These are phyloP conservation scores for Ophonus ardosiacus DNA, from an alignment of 2,888 invertebrate species.

Conservation along the genomic window DNA sequence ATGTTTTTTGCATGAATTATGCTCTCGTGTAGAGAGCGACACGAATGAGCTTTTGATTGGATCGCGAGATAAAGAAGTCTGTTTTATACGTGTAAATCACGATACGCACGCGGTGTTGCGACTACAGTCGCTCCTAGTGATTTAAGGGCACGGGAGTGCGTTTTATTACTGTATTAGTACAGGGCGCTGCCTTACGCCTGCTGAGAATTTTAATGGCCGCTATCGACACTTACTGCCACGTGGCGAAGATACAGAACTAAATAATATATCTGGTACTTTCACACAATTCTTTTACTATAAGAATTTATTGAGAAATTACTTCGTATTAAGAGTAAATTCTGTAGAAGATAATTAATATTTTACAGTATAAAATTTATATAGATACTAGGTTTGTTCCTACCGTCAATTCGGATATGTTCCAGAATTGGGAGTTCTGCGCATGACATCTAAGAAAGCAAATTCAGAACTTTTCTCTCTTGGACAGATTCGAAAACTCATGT, in stretches of 20 bases:
- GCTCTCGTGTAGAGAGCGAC: conserved; percentile 1
- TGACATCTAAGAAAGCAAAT: too few relatives aligned
- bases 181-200: conserved; percentile 18
- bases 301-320: too few relatives aligned
- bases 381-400: too few relatives aligned
- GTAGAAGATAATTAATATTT: too few relatives aligned
- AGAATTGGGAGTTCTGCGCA: too few relatives aligned
- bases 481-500: too few relatives aligned
- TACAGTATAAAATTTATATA: too few relatives aligned
- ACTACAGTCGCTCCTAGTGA: conserved; percentile 13
- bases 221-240: conserved; percentile 17
- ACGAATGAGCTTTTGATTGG: conserved; percentile 43
- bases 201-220: conserved; percentile 46
- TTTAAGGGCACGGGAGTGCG: conserved; percentile 43
- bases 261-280: neutral
- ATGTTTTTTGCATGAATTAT: conserved; percentile 56
- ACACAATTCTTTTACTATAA: neutral
- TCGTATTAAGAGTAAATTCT: too few relatives aligned
- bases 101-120: conserved; percentile 24
- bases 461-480: too few relatives aligned
- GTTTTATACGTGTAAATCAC: conserved; percentile 56
- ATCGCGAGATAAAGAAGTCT: conserved; percentile 51
- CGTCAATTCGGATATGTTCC: too few relatives aligned
- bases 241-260: neutral
- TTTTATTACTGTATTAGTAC: conserved; percentile 55